Conservation (phyloP, 2,888 invertebrate genomes). For the Osmoderma eremita region DNA sequence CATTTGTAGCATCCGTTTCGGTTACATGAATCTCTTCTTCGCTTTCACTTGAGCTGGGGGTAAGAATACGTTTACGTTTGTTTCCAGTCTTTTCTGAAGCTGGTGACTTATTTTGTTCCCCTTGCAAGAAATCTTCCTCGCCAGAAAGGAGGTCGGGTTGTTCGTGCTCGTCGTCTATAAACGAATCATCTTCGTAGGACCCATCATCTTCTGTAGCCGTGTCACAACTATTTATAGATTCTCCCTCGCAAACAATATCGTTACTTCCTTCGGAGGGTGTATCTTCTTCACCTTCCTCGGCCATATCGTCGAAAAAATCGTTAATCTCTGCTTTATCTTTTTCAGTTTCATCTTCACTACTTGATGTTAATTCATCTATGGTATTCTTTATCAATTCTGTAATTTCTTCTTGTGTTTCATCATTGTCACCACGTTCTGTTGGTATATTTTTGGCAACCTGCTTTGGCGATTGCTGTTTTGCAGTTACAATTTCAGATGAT, state of each 20-base stretch:
- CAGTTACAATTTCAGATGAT: neutral
- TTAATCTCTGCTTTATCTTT: conserved; percentile 36
- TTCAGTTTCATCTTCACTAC: conserved; percentile 43
- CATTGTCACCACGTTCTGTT: conserved; percentile 12
- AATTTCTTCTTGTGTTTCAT: conserved; percentile 35
- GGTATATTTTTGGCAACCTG: neutral
- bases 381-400: conserved; percentile 10
- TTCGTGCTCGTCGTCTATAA: conserved; percentile 55
- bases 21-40: conserved; percentile 45
- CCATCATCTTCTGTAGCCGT: conserved; percentile 51
- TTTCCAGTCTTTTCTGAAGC: conserved; percentile 46
- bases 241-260: conserved; percentile 59
- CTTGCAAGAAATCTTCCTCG: conserved; percentile 50
- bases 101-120: conserved; percentile 23
- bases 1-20: conserved; percentile 5
- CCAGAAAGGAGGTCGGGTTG: conserved; percentile 56
- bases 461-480: conserved; percentile 1
- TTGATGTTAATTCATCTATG: conserved; percentile 4
- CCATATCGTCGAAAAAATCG: conserved; percentile 55
- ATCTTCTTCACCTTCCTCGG: conserved; percentile 61
- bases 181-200: conserved; percentile 55
- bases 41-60: conserved; percentile 36
- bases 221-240: conserved; percentile 57
- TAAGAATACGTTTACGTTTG: conserved; percentile 44
- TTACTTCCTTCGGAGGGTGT: conserved; percentile 60